Percentiles rank a stretch among this genome's conserved stretches.
phyloP scores from a whole-genome alignment of 2,113 vertebrate species.

The Saccopteryx bilineata region DNA sequence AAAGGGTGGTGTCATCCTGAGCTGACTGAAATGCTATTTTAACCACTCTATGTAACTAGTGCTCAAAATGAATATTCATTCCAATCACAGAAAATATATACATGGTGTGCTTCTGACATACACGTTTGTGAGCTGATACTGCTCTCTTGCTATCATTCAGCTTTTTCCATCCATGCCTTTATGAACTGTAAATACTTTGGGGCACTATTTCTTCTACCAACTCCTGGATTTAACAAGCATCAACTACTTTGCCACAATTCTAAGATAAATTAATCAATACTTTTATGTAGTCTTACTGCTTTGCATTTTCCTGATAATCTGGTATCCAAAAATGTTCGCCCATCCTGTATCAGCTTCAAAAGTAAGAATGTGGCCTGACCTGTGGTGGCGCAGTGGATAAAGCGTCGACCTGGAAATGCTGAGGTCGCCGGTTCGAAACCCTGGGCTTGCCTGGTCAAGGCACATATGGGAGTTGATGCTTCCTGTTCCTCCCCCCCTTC shows the following conservation, averaged over 20 bases:
- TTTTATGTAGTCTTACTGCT: conserved; percentile 23
- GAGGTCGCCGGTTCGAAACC: too few species aligned
- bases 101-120: background rate
- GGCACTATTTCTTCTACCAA: background rate
- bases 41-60: background rate
- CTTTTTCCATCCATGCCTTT: background rate
- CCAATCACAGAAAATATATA: background rate
- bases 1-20: background rate
- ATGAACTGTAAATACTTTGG: background rate
- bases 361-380: background rate
- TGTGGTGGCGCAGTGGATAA: too few species aligned
- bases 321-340: background rate
- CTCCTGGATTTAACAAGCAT: background rate
- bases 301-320: background rate
- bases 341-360: background rate
- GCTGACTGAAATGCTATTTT: background rate
- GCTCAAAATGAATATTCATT: background rate
- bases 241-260: background rate
- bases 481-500: too few species aligned
- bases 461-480: too few species aligned
- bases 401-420: too few species aligned
- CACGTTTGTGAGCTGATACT: background rate
- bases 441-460: too few species aligned
- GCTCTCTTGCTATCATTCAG: background rate
- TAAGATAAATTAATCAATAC: background rate